Conservation (phyloP, 2,888 invertebrate species). For the Acanthosoma haemorrhoidale region DNA sequence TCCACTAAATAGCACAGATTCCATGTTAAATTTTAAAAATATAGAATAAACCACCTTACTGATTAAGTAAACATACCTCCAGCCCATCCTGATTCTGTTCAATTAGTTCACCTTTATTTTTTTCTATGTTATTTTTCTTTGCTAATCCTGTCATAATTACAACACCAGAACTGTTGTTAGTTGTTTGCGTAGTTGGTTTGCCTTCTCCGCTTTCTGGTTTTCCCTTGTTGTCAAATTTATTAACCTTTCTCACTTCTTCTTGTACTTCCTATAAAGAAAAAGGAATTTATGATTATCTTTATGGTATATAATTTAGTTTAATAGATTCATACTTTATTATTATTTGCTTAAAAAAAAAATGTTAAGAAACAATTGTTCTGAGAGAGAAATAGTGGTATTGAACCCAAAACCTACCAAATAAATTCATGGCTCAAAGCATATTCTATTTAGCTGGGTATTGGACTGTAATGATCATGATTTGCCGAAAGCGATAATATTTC, state of each 20-base stretch:
- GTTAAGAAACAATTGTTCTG: no score
- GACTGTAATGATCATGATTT: no score
- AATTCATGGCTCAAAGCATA: no score
- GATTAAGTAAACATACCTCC: slow-evolving; percentile 54
- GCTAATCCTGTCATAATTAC: slow-evolving; percentile 80
- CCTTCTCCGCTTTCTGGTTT: slow-evolving; percentile 47
- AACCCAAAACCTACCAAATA: no score
- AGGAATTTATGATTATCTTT: not conserved
- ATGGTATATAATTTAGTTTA: not conserved
- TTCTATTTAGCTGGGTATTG: no score
- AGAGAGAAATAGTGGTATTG: no score
- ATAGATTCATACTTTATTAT: not conserved
- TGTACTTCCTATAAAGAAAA: slow-evolving; percentile 51
- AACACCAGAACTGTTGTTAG: slow-evolving; percentile 52
- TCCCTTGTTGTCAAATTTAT: slow-evolving; percentile 61
- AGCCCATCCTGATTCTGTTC: slow-evolving; percentile 97
- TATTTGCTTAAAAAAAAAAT: not conserved
- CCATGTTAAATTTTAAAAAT: no score
- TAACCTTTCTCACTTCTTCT: slow-evolving; percentile 75
- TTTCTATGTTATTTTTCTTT: slow-evolving; percentile 61
- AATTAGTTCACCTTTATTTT: slow-evolving; percentile 93
- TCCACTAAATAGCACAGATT: no score
- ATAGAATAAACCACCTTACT: no score
- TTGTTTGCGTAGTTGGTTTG: slow-evolving; percentile 40
- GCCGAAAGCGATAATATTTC: no score